phyloP scores from a whole-genome alignment of 2,888 invertebrate genomes.

The Thecophora atra region DNA sequence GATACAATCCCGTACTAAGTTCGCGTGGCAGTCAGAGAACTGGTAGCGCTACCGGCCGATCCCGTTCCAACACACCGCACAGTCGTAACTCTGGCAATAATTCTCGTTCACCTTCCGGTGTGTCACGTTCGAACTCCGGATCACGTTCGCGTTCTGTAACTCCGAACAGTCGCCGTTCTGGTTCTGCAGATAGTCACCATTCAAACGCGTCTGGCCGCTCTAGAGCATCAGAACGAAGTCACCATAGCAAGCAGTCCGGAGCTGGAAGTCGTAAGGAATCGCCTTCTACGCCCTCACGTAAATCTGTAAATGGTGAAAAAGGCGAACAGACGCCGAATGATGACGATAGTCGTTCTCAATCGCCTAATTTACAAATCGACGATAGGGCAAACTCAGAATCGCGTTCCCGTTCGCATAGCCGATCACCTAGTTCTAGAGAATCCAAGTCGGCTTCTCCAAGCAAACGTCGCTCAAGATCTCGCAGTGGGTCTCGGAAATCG shows the following conservation, averaged over 20 bases:
- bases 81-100: slow-evolving; percentile 56
- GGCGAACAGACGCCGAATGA: slow-evolving; percentile 45
- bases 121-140: slow-evolving; percentile 62
- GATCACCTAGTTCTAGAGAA: slow-evolving; percentile 54
- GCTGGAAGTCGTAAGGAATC: slow-evolving; percentile 29
- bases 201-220: slow-evolving; percentile 46
- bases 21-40: slow-evolving; percentile 55
- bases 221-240: slow-evolving; percentile 46
- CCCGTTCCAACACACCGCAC: slow-evolving; percentile 68
- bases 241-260: slow-evolving; percentile 41
- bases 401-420: slow-evolving; percentile 57
- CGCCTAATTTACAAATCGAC: slow-evolving; percentile 69
- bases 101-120: slow-evolving; percentile 65
- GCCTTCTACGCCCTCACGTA: slow-evolving; percentile 7
- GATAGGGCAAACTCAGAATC: slow-evolving; percentile 63
- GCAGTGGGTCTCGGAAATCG: slow-evolving; percentile 39
- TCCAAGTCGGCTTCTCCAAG: slow-evolving; percentile 51
- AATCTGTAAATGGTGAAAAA: slow-evolving; percentile 5
- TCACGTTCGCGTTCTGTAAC: slow-evolving; percentile 47
- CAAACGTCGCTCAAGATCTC: slow-evolving; percentile 50
- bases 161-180: slow-evolving; percentile 55
- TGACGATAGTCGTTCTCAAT: slow-evolving; percentile 68
- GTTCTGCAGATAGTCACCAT: slow-evolving; percentile 49
- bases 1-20: slow-evolving; percentile 39
- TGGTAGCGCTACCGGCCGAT: slow-evolving; percentile 61